Conservation (phyloP, 2,797 vertebrate species). For the Betta splendens region DNA sequence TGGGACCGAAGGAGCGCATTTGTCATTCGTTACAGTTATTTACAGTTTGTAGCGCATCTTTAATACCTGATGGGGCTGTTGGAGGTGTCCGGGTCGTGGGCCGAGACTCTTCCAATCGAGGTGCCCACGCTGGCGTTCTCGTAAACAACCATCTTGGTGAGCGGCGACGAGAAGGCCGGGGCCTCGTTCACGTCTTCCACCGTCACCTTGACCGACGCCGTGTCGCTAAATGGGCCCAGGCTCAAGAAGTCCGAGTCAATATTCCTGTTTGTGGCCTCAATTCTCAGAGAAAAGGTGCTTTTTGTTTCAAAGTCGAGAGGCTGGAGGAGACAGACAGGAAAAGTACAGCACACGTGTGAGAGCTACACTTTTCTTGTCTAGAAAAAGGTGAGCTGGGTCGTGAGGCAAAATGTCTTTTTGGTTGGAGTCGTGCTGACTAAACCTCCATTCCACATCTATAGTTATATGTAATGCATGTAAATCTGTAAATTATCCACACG, state of each 20-base stretch:
- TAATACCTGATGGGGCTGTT: constrained; percentile 89
- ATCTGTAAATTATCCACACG: constrained; percentile 28
- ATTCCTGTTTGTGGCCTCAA: constrained; percentile 93
- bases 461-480: constrained; percentile 6
- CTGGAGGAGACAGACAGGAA: constrained; percentile 64
- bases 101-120: constrained; percentile 90
- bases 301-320: constrained; percentile 94
- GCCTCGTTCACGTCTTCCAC: constrained; percentile 95
- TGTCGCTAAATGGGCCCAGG: constrained; percentile 91
- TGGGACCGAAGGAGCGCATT: neutral
- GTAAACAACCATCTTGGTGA: constrained; percentile 89
- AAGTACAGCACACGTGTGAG: neutral
- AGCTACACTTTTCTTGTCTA: constrained; percentile 14
- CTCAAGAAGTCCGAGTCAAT: constrained; percentile 90
- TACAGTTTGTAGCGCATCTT: neutral
- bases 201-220: constrained; percentile 87
- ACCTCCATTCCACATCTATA: neutral
- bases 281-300: constrained; percentile 87
- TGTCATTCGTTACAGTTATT: neutral
- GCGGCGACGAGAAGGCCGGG: constrained; percentile 83
- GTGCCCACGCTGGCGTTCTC: constrained; percentile 91
- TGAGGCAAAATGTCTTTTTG: constrained; percentile 6
- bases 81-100: constrained; percentile 90
- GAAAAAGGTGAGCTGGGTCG: neutral
- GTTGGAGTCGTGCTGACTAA: neutral